Conservation (phyloP, 2,888 invertebrate species). For the Trimorus sp. region DNA sequence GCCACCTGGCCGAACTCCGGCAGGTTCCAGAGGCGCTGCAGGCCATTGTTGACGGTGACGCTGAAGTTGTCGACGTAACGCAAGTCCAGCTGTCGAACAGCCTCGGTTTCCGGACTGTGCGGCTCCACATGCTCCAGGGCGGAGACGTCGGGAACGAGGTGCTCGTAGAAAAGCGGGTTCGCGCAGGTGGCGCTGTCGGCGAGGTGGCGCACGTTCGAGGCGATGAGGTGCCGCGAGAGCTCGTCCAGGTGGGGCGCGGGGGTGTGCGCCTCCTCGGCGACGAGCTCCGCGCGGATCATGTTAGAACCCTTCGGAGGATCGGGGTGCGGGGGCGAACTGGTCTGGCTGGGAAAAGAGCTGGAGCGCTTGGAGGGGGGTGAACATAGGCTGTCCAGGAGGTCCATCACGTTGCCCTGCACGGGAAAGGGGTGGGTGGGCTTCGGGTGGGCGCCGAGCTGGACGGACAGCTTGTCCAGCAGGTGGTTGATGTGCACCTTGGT, state of each 20-base stretch:
- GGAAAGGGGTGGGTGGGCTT: constrained; percentile 68
- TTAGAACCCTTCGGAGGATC: constrained; percentile 72
- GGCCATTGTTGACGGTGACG: constrained; percentile 70
- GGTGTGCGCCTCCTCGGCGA: constrained; percentile 73
- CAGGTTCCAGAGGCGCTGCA: constrained; percentile 70
- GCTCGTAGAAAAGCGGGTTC: constrained; percentile 78
- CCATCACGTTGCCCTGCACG: constrained; percentile 71
- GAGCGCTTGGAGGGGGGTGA: constrained; percentile 16
- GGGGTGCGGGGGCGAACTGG: not conserved
- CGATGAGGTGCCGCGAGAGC: constrained; percentile 74
- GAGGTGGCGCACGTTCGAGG: constrained; percentile 77
- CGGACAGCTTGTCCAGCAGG: constrained; percentile 75
- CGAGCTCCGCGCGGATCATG: constrained; percentile 75
- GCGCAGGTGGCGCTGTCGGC: constrained; percentile 74
- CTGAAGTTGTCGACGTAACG: constrained; percentile 75
- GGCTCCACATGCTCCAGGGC: constrained; percentile 31
- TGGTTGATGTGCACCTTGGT: constrained; percentile 77
- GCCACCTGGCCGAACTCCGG: constrained; percentile 55
- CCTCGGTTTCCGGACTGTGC: constrained; percentile 69
- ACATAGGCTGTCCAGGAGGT: constrained; percentile 72
- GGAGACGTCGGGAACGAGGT: constrained; percentile 74
- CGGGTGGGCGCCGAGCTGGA: constrained; percentile 71
- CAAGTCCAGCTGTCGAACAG: constrained; percentile 74
- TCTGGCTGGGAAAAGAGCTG: constrained; percentile 60
- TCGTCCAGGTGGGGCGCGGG: constrained; percentile 72